Evolutionary conservation across 1,140 invertebrate genomes (phyloP).

Genomic region (Leptonema lineaticorne): DNA sequence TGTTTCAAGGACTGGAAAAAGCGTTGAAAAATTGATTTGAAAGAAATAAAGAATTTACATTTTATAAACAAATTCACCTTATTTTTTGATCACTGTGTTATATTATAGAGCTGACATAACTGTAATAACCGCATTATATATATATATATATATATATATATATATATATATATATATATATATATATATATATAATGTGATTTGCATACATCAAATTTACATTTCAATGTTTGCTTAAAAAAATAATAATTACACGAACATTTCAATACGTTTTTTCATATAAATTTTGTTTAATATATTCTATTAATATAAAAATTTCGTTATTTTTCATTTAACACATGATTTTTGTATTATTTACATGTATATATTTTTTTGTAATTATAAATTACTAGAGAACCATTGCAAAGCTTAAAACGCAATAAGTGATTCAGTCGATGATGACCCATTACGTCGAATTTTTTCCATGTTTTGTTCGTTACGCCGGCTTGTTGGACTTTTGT

Average conservation of each 20-base stretch:
- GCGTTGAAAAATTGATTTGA: too few relatives aligned
- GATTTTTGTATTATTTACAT: too few relatives aligned
- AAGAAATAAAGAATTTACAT: too few relatives aligned
- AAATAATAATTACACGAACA: neutral
- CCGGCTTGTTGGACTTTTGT: neutral
- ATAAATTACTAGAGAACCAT: neutral
- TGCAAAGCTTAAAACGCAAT: neutral
- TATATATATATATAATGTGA: neutral
- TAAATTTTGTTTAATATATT: neutral
- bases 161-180: neutral
- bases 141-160: neutral
- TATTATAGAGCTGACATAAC: too few relatives aligned
- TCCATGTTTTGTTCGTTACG: neutral
- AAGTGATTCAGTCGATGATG: neutral
- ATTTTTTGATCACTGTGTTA: too few relatives aligned
- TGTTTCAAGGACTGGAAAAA: too few relatives aligned
- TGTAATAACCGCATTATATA: neutral
- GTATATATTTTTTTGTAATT: too few relatives aligned
- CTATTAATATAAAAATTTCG: neutral
- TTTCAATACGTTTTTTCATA: neutral
- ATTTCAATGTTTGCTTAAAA: too few relatives aligned
- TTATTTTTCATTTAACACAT: too few relatives aligned
- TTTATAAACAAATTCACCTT: too few relatives aligned
- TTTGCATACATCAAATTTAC: too few relatives aligned
- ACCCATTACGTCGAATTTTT: slow-evolving; percentile 1